These are phyloP conservation scores for Coboldia fuscipes DNA, from an alignment of 1,140 invertebrate genomes.

Conservation along the genomic window DNA sequence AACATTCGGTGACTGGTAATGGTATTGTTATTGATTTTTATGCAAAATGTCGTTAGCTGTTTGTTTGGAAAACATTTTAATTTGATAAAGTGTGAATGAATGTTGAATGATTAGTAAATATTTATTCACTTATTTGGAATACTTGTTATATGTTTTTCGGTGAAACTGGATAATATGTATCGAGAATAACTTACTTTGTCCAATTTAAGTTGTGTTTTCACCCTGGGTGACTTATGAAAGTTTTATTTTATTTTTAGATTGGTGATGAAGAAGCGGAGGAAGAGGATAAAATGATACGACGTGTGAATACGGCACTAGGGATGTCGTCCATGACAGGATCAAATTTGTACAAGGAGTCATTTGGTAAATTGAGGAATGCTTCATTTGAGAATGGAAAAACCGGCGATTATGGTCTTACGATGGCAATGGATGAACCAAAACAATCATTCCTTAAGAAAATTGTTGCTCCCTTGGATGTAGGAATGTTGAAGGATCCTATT, in stretches of 20 bases:
- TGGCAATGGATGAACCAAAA: constrained; percentile 10
- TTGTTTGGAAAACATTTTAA: too few species aligned
- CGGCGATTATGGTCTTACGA: not conserved
- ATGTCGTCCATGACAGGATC: constrained; percentile 6
- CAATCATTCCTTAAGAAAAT: constrained; percentile 27
- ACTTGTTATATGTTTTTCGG: too few species aligned
- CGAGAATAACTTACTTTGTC: too few species aligned
- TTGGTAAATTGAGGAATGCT: constrained; percentile 21
- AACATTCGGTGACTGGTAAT: too few species aligned
- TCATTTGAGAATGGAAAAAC: not conserved
- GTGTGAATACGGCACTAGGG: constrained; percentile 16
- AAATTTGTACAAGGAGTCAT: constrained; percentile 15
- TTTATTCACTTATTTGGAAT: too few species aligned
- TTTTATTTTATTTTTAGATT: constrained; percentile 5
- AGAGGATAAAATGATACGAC: constrained; percentile 16
- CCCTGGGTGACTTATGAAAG: too few species aligned
- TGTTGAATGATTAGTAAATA: too few species aligned
- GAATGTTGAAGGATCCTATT: constrained; percentile 36
- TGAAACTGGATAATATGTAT: too few species aligned
- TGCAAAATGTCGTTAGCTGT: too few species aligned
- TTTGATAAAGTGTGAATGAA: too few species aligned
- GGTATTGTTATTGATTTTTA: too few species aligned
- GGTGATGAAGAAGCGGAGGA: constrained; percentile 20
- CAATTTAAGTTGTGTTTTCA: too few species aligned
- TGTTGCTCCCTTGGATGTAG: constrained; percentile 34